Evolutionary conservation across 2,113 vertebrate genomes (phyloP).

Genomic region (Cynocephalus volans): DNA sequence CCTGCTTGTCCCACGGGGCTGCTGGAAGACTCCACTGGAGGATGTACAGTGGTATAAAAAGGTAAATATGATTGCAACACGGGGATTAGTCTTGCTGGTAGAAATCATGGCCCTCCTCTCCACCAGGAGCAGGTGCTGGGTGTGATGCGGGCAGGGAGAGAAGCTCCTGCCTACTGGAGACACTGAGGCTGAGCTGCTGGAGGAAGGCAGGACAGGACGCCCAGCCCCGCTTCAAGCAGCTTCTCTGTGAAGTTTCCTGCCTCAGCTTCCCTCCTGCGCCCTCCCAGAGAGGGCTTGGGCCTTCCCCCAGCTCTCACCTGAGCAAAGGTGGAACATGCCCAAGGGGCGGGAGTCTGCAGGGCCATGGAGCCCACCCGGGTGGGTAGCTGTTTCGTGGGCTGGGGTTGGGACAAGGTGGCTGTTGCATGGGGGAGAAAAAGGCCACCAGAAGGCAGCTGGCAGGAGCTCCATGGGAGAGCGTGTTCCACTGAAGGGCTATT

Average conservation of each 20-base stretch:
- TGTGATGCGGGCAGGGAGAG: neutral
- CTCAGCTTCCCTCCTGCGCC: neutral
- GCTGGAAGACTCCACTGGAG: neutral
- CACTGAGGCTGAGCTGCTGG: neutral
- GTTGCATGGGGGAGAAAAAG: neutral
- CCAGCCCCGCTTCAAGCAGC: no score
- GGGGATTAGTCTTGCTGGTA: neutral
- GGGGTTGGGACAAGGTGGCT: neutral
- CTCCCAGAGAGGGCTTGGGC: neutral
- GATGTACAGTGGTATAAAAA: neutral
- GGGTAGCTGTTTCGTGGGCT: no score
- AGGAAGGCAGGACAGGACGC: neutral
- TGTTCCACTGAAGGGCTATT: neutral
- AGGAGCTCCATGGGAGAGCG: neutral
- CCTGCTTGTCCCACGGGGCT: neutral
- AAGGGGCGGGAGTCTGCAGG: neutral
- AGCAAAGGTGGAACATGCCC: neutral
- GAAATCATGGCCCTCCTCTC: neutral
- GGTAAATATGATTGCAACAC: fast-evolving
- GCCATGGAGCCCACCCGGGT: fast-evolving
- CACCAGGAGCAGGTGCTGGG: neutral
- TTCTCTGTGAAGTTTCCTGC: neutral
- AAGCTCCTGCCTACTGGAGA: neutral
- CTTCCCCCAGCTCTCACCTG: neutral
- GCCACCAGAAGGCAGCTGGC: neutral